Conservation (phyloP, 2,797 vertebrate genomes). For the Pyrrhura leucotis region DNA sequence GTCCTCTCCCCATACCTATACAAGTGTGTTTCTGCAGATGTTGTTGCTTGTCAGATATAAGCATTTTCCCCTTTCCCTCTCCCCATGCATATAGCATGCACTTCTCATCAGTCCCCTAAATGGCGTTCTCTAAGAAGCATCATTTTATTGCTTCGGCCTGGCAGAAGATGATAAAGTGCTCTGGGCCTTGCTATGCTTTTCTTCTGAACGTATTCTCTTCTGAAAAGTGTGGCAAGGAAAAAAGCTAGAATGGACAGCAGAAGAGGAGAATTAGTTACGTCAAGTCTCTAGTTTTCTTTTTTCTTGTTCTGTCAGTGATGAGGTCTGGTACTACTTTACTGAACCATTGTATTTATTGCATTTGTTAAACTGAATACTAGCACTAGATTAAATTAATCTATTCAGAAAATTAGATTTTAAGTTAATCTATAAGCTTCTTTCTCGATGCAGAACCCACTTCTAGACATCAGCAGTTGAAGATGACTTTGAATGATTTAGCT, state of each 20-base stretch:
- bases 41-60: not conserved
- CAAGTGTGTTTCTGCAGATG: not conserved
- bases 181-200: not conserved
- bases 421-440: not conserved
- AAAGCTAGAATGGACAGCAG: not conserved
- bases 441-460: not conserved
- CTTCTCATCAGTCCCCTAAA: slow-evolving; percentile 4
- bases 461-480: not conserved
- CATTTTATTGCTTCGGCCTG: slow-evolving; percentile 53
- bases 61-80: slow-evolving; percentile 19
- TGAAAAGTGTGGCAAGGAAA: not conserved
- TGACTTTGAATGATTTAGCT: not conserved
- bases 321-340: not conserved
- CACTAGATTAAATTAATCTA: not conserved
- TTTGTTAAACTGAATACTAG: slow-evolving; percentile 6
- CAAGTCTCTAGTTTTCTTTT: not conserved
- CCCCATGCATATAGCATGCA: slow-evolving; percentile 20
- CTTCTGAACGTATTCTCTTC: not conserved
- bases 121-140: slow-evolving; percentile 3
- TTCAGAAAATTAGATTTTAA: not conserved
- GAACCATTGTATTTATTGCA: not conserved
- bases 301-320: not conserved
- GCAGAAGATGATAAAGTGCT: slow-evolving; percentile 27
- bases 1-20: not conserved
- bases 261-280: not conserved